Conservation (phyloP, 2,797 vertebrate species). For the Allochrocebus solatus region DNA sequence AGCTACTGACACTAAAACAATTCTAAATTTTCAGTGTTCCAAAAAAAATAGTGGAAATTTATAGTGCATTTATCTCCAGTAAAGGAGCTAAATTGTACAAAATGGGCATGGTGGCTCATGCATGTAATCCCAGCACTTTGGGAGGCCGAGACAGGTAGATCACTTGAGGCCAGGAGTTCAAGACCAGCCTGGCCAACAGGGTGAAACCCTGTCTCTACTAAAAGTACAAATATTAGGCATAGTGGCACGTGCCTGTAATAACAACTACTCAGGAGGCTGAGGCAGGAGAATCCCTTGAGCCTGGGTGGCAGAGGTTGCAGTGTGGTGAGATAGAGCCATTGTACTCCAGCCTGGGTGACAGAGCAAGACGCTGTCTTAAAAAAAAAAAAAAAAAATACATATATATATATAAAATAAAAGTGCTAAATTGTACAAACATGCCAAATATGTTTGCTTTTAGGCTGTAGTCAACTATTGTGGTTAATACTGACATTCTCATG, state of each 20-base stretch:
- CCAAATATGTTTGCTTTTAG: slow-evolving; percentile 17
- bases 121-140: not conserved
- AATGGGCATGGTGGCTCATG: not conserved
- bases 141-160: not conserved
- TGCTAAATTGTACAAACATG: not conserved
- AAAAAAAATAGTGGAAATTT: not conserved
- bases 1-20: not conserved
- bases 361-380: not conserved
- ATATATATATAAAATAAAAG: not conserved
- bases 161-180: not conserved
- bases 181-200: not conserved
- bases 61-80: not conserved
- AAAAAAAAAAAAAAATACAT: too few species aligned
- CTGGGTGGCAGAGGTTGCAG: not conserved
- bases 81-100: not conserved
- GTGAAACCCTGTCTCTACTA: not conserved
- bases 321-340: not conserved
- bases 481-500: slow-evolving; percentile 11
- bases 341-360: not conserved
- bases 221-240: not conserved
- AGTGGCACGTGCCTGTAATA: not conserved
- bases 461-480: not conserved
- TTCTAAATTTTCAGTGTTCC: not conserved
- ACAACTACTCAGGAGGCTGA: not conserved
- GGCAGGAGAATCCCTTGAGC: not conserved